Evolutionary conservation across 2,113 vertebrate genomes (phyloP), one percentile per base, ranked within the genome.

Genomic region (Neomonachus schauinslandi): DNA sequence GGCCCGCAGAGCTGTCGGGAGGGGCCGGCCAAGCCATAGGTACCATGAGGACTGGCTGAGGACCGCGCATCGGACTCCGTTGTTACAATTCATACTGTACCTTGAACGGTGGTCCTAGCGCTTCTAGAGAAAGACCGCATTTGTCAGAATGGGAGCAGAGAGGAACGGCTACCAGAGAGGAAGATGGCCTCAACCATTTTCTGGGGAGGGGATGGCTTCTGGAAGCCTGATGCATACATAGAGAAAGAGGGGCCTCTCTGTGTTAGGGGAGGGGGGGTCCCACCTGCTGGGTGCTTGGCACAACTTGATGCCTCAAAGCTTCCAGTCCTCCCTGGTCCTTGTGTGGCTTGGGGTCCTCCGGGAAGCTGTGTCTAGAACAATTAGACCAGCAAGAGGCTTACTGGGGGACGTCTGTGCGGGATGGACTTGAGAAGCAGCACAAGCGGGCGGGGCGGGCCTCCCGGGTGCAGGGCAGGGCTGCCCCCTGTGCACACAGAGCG

Each of bases 391-490:
- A 2, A 14, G 77, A 59, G 74, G 18, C 21, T 76, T 51, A 1
- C 18, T 11, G 18, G 31, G 36, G 15, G 14, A 2, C 2, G 33
- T 12, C 33, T 0, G 71, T 5, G 39, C 0, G 5, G 61, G 51
- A 39, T 28, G 9, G n/a, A 1, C 0, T 0, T 15, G n/a, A 26
- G 55, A 57, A 16, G 33, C 57, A 31, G 82, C 1, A 0, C 33
- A n/a, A 11, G 11, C 13, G 15, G n/a, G 33, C 10, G 1, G 28
- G 19, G 74, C 53, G 28, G 42, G 74, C 14, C 26, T 15, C 51
- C 5, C 0, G 21, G 15, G 11, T 0, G 2, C 0, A 5, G 4
- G 12, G 15, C 8, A 26, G 33, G 10, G n/a, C 31, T 46, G 91
- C 59, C 33, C 0, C 15, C 10, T 13, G 5, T 9, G 55, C 42